Conservation (phyloP, 2,113 vertebrate genomes). For the Circaetus gallicus region DNA sequence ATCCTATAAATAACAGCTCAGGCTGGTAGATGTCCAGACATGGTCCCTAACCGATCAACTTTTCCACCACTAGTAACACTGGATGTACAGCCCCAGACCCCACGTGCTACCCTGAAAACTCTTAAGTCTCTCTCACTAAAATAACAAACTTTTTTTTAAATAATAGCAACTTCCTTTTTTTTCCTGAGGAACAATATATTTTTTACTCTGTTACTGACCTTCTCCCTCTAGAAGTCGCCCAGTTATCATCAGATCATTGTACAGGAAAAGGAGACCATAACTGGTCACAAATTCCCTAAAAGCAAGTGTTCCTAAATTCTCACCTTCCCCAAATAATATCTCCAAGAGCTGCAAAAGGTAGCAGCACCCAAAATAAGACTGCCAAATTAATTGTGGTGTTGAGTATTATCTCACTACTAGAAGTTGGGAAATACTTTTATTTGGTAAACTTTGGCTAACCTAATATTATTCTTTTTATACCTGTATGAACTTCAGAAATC, state of each 20-base stretch:
- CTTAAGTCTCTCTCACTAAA: neutral
- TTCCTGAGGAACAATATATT: neutral
- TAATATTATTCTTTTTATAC: neutral
- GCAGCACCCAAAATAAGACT: neutral
- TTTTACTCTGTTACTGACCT: neutral
- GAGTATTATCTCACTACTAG: neutral
- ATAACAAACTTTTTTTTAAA: neutral
- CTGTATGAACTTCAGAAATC: neutral
- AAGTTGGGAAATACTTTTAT: neutral
- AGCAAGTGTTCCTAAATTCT: neutral
- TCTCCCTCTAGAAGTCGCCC: neutral
- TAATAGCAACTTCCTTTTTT: neutral
- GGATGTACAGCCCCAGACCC: accelerated
- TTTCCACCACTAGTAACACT: neutral
- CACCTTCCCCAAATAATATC: neutral
- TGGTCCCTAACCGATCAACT: neutral
- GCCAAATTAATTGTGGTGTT: neutral
- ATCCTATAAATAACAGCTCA: neutral
- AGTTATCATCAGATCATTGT: neutral
- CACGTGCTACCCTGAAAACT: neutral
- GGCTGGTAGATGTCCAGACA: neutral
- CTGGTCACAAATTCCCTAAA: neutral
- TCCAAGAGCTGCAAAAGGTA: neutral
- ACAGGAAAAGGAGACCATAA: neutral
- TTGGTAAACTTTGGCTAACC: neutral